These are phyloP conservation scores for Drosophila paracracens DNA, from an alignment of 2,888 invertebrate species.

Conservation along the genomic window DNA sequence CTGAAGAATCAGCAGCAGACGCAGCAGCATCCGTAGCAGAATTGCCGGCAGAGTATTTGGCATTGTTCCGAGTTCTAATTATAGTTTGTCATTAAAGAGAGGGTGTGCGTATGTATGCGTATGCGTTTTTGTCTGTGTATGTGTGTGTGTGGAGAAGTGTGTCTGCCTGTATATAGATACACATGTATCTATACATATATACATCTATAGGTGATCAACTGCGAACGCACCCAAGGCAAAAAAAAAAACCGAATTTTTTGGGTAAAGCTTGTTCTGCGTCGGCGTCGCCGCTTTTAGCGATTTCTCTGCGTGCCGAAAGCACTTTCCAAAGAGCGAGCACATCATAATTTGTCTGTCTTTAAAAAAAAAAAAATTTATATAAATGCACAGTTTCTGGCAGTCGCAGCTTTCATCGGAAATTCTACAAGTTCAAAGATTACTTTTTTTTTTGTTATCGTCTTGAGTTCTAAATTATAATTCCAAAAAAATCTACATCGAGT, in stretches of 20 bases:
- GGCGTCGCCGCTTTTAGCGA: constrained; percentile 58
- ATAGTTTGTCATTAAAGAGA: constrained; percentile 80
- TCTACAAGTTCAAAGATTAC: constrained; percentile 3
- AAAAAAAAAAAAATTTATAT: constrained; percentile 7
- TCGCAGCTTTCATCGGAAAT: constrained; percentile 13
- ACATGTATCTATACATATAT: constrained; percentile 16
- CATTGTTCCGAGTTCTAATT: constrained; percentile 82
- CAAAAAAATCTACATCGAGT: not conserved
- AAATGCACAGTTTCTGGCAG: constrained; percentile 13
- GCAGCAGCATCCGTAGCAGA: constrained; percentile 37
- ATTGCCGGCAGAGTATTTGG: constrained; percentile 80
- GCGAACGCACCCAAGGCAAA: constrained; percentile 29
- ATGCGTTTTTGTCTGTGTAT: constrained; percentile 2
- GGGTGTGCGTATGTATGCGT: constrained; percentile 51
- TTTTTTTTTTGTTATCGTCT: not conserved
- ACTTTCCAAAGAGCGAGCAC: constrained; percentile 44
- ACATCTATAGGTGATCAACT: constrained; percentile 18
- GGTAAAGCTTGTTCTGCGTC: constrained; percentile 53
- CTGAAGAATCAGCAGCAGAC: constrained; percentile 29
- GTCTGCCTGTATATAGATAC: constrained; percentile 23
- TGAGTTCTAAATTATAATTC: not conserved
- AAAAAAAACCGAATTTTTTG: constrained; percentile 16
- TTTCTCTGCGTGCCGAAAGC: constrained; percentile 47
- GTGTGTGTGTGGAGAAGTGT: constrained; percentile 39
- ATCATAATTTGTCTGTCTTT: constrained; percentile 44